Conservation (phyloP, 2,888 invertebrate species). For the Napeogenes inachia region DNA sequence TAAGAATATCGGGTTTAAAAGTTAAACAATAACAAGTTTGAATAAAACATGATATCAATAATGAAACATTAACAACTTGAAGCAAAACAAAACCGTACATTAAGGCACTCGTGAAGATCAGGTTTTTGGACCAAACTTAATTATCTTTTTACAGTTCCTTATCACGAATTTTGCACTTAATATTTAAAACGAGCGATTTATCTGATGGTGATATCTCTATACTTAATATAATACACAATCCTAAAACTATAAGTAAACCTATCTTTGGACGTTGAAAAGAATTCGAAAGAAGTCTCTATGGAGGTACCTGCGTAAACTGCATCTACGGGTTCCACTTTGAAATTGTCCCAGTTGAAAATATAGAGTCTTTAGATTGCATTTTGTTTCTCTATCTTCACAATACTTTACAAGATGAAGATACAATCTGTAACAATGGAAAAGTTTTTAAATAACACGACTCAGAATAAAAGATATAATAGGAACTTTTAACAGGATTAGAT, state of each 20-base stretch:
- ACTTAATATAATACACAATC: slow-evolving; percentile 39
- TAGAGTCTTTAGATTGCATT: slow-evolving; percentile 4
- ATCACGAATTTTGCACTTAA: too few relatives aligned
- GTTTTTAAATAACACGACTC: slow-evolving; percentile 23
- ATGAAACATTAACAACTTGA: slow-evolving; percentile 39
- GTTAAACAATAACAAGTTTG: slow-evolving; percentile 15
- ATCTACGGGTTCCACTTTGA: background rate
- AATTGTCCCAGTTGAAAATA: slow-evolving; percentile 5
- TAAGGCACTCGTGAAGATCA: slow-evolving; percentile 48
- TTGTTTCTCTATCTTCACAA: slow-evolving; percentile 1
- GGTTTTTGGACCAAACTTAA: background rate
- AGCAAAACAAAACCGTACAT: slow-evolving; percentile 67
- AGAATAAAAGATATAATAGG: slow-evolving; percentile 17
- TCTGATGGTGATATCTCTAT: slow-evolving; percentile 30
- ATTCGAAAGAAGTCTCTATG: background rate
- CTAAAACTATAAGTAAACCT: slow-evolving; percentile 39
- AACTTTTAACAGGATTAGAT: slow-evolving; percentile 19
- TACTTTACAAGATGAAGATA: slow-evolving; percentile 4
- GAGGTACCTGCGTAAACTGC: slow-evolving; percentile 4
- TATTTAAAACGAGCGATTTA: too few relatives aligned
- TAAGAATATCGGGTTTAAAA: background rate
- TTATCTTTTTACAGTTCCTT: background rate
- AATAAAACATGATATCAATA: slow-evolving; percentile 42
- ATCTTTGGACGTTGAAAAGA: slow-evolving; percentile 57
- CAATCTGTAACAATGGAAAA: slow-evolving; percentile 36